These are phyloP conservation scores for Lepilemur ruficaudatus DNA, from an alignment of 2,797 vertebrate genomes.

Conservation along the genomic window DNA sequence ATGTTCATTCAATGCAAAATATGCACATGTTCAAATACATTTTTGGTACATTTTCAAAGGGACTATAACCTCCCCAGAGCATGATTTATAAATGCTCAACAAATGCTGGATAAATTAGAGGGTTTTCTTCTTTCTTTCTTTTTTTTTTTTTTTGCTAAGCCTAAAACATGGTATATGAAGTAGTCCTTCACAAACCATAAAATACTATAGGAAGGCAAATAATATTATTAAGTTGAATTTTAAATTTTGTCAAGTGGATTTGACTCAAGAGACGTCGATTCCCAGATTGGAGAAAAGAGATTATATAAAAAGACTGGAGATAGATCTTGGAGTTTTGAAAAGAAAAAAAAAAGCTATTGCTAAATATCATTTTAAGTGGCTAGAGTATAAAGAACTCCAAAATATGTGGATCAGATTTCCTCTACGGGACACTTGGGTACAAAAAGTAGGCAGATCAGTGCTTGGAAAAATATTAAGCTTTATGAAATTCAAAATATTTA, in stretches of 20 bases:
- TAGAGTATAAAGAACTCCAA: constrained; percentile 60
- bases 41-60: neutral
- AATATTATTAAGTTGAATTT: constrained; percentile 5
- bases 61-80: neutral
- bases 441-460: constrained; percentile 48
- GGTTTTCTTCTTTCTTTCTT: neutral
- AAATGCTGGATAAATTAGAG: neutral
- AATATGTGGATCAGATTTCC: constrained; percentile 60
- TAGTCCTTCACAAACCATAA: neutral
- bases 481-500: constrained; percentile 72
- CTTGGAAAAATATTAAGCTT: constrained; percentile 68
- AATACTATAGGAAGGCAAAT: neutral
- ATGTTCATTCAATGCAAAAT: neutral
- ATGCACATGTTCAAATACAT: neutral
- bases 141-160: neutral
- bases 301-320: neutral
- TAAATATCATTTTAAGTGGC: constrained; percentile 61
- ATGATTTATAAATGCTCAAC: neutral
- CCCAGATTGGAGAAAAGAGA: neutral
- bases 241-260: neutral
- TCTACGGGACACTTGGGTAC: constrained; percentile 58
- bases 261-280: neutral
- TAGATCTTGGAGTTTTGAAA: neutral
- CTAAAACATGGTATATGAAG: neutral
- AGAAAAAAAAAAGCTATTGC: neutral